phyloP scores from a whole-genome alignment of 30 jellyfish, hydroid and myxozoan species.

The Catostylus mosaicus region DNA sequence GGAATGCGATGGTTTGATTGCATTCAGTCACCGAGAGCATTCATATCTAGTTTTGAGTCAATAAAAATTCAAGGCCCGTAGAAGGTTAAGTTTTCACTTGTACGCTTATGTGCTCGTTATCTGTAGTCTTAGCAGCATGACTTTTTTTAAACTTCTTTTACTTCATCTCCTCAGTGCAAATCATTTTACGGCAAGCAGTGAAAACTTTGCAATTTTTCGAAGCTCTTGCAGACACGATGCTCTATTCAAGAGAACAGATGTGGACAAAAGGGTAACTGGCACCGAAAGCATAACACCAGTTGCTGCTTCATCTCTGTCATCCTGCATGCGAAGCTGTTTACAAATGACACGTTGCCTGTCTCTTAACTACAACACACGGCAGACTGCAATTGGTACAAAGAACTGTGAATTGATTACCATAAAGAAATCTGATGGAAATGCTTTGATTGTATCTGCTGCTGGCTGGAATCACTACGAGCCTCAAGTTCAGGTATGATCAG shows the following conservation, averaged over 20 bases:
- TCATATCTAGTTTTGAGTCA: too few relatives aligned
- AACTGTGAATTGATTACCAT: conserved; percentile 19
- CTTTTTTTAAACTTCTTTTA: too few relatives aligned
- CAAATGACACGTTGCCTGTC: not conserved
- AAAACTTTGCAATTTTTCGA: not conserved
- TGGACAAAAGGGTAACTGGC: conserved; percentile 1
- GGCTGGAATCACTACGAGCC: conserved; percentile 28
- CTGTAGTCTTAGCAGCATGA: too few relatives aligned
- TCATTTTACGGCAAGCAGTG: too few relatives aligned
- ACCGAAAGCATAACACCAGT: not conserved
- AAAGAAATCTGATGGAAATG: not conserved
- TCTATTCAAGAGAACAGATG: conserved; percentile 14
- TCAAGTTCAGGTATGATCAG: conserved; percentile 15
- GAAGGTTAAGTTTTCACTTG: too few relatives aligned
- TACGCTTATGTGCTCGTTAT: too few relatives aligned
- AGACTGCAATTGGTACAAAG: not conserved
- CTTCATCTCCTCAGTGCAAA: too few relatives aligned
- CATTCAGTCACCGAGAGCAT: too few relatives aligned
- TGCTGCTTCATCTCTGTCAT: not conserved
- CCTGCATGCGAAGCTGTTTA: conserved; percentile 7
- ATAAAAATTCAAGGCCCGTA: too few relatives aligned
- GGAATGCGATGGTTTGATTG: too few relatives aligned
- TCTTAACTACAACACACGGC: not conserved
- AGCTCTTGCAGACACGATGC: conserved; percentile 23
- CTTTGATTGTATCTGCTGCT: not conserved